Base-by-base conservation (phyloP, 2,888 invertebrate species). In the Epistrophe grossulariae region DNA sequence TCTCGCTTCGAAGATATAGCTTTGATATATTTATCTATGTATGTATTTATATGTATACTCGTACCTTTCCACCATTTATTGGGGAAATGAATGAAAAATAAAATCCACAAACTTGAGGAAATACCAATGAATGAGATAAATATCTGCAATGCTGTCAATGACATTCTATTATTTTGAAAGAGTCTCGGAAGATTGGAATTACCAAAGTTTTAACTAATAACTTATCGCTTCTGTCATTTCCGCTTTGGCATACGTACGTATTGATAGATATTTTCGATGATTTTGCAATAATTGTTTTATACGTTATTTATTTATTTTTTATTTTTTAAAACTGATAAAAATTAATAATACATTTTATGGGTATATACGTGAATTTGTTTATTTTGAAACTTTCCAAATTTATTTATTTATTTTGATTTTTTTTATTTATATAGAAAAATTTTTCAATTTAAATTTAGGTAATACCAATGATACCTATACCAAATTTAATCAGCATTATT, bases 161-260 rank as follows among this genome's bases (percentile, higher is more conserved):
- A 48, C 71, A 62, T 11, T 52, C 10, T 55, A 15, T 73, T 55
- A 15, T 73, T 81, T 59, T 35, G 9, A 62, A 60, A 50, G 38
- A 57, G 48, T 70, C 45, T 66, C 55, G 43, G 50, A n/a, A n/a
- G 31, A 24, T 62, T n/a, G 60, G 57, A 78, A 64, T 71, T 74
- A 72, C 17, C 66, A 79, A 76, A 87, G 66, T 55, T 83, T 83
- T 87, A 52, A 76, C 83, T 79, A 87, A 87, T 83, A 85, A 73
- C 68, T 73, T 64, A 64, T 48, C 78, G 68, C 38, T 31, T 11
- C 3, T 24, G 38, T 8, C 43, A 73, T 77, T 81, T 73, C 77
- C 72, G 50, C 43, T 17, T 66, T 38, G 3, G 5, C 7, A 31
- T 7, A 7, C 7, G 31, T 31, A 31, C 6, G 31, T 31, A 24